Evolutionary conservation across 2,113 vertebrate species (phyloP).

Genomic region (Alosa alosa): DNA sequence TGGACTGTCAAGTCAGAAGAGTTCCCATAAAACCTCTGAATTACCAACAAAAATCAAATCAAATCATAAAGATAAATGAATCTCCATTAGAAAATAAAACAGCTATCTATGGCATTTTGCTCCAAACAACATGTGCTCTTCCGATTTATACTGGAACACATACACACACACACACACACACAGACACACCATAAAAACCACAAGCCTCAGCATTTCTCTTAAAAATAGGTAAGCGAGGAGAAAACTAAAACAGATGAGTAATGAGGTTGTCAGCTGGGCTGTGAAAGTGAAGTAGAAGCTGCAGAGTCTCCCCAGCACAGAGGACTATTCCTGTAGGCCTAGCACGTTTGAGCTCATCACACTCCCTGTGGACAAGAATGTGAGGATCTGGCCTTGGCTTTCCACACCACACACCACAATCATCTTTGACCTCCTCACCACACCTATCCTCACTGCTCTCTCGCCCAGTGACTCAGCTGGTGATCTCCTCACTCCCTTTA

Average conservation of each 20-base stretch:
- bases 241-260: conserved; percentile 3
- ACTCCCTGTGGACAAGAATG: background rate
- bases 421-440: background rate
- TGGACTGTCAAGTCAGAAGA: background rate
- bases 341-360: background rate
- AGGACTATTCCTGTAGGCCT: background rate
- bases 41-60: background rate
- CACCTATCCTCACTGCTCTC: background rate
- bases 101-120: background rate
- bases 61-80: background rate
- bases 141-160: background rate
- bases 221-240: conserved; percentile 6
- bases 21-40: background rate
- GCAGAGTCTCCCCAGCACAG: background rate
- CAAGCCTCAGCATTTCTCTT: background rate
- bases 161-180: background rate
- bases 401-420: background rate
- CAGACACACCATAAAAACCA: background rate
- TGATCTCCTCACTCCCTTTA: background rate
- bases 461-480: background rate
- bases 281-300: background rate
- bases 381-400: background rate
- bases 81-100: background rate
- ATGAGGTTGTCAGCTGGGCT: background rate
- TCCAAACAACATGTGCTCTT: background rate